Base-by-base conservation (phyloP, 2,888 invertebrate species). In the Tubulanus polymorphus region DNA sequence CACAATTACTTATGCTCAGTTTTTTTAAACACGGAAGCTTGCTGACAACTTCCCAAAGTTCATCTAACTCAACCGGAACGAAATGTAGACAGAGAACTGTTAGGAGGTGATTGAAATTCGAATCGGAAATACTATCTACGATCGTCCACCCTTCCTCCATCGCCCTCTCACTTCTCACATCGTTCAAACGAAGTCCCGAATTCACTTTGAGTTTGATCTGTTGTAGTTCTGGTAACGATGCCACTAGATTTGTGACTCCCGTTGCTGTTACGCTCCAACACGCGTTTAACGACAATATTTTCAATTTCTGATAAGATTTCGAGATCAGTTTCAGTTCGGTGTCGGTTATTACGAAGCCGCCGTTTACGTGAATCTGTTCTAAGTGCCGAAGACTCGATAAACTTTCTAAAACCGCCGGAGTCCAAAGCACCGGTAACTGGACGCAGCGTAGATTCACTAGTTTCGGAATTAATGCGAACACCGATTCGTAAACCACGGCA, bases 1-100 rank as follows among this genome's bases (percentile, higher is more conserved):
- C 69, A 49, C 69, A 70, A 45, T 70, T 68, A 53, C 69, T 69
- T 51, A 70, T 64, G 51, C 67, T 69, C 15, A 70, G 65, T 53
- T 69, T 70, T 53, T 61, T 64, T 8, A 70, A 57, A 23, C 53
- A 55, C 18, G 56, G 55, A 56, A 70, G 51, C 26, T 56, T 57
- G 32, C 64, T 66, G 18, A 70, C 63, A 15, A 66, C 57, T 18
- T 63, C 64, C 69, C 67, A 70, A 20, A 70, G 56, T 48, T 70
- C 67, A 45, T 70, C 70, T 61, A 68, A 67, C 41, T 69, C 67
- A 25, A 70, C 61, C 25, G 70, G 64, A 41, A 70, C 64, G 51
- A 66, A 70, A 58, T 70, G 70, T 6, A 70, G 50, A 50, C 70
- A 70, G 29, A 70, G 57, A 1, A 66, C 67, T 8, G 62, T 63